These are phyloP conservation scores for Metacarcinus magister DNA, from an alignment of 2,888 invertebrate genomes.

Conservation along the genomic window DNA sequence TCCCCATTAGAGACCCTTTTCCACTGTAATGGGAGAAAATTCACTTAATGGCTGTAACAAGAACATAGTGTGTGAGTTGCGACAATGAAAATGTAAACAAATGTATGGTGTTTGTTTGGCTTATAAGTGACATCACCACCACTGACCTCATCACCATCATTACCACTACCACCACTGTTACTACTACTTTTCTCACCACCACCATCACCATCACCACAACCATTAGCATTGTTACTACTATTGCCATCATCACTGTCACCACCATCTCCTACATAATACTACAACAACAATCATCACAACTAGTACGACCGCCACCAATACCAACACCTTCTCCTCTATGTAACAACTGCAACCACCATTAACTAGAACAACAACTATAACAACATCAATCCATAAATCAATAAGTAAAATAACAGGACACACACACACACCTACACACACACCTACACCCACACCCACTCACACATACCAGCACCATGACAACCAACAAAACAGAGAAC, in stretches of 20 bases:
- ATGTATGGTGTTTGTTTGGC: background rate
- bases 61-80: background rate
- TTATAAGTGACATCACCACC: background rate
- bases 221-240: background rate
- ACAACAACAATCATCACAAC: background rate
- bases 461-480: too few species aligned
- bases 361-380: too few species aligned
- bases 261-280: background rate
- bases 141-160: background rate
- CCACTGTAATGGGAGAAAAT: constrained; percentile 1
- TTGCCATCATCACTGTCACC: background rate
- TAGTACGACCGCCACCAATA: background rate
- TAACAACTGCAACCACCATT: too few species aligned
- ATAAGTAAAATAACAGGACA: too few species aligned
- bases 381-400: too few species aligned
- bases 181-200: background rate
- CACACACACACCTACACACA: too few species aligned
- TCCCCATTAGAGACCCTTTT: background rate
- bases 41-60: background rate
- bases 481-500: too few species aligned
- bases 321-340: too few species aligned
- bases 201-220: background rate
- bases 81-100: background rate
- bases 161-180: background rate
- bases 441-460: too few species aligned